Percentiles rank a stretch among this genome's conserved stretches.
phyloP scores from a whole-genome alignment of 92 coral and sea anemone genomes.

The Scolanthus callimorphus region DNA sequence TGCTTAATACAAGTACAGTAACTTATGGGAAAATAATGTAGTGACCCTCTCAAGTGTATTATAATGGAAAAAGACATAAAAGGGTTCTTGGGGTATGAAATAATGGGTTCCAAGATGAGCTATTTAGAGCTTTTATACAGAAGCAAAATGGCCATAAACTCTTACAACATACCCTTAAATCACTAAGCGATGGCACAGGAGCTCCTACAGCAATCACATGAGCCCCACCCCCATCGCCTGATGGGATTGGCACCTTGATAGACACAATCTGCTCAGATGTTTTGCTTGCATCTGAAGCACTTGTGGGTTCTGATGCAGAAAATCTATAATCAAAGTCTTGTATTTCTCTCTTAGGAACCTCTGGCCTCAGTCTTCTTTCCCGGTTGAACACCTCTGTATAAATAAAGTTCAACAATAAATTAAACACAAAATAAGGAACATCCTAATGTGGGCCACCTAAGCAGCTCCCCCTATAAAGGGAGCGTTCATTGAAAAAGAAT shows the following conservation, averaged over 20 bases:
- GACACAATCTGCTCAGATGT: neutral
- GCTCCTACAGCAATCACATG: neutral
- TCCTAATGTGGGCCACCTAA: no score
- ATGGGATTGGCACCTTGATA: neutral
- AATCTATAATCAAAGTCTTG: constrained; percentile 93
- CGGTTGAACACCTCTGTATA: neutral
- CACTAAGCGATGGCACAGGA: neutral
- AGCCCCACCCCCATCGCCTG: neutral
- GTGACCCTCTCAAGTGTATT: no score
- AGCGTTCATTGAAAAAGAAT: no score
- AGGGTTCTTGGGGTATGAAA: no score
- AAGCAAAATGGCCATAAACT: no score
- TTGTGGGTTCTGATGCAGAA: constrained; percentile 1
- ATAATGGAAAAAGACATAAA: no score
- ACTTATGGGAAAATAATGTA: no score
- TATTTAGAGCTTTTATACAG: no score
- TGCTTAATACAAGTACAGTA: no score
- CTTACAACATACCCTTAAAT: neutral
- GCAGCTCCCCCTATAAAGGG: no score
- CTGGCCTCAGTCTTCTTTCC: constrained; percentile 82
- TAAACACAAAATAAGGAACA: no score
- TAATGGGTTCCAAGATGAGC: no score
- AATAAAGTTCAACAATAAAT: neutral
- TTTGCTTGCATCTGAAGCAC: neutral
- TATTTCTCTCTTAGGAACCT: constrained; percentile 85